Conservation (phyloP, 1,140 invertebrate species). For the Drosophila pectinifera region DNA sequence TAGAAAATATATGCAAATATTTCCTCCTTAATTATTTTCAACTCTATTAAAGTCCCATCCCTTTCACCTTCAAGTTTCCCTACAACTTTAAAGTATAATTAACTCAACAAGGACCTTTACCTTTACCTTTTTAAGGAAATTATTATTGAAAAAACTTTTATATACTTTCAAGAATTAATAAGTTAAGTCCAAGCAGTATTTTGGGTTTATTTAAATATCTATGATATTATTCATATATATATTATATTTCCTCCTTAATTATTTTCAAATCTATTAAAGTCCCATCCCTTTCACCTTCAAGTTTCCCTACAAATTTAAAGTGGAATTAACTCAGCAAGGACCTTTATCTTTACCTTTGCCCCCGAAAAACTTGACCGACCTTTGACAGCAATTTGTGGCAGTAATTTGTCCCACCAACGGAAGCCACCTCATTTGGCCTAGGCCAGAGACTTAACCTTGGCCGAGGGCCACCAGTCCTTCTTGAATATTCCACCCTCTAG, state of each 20-base stretch:
- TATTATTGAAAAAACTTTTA: too few relatives aligned
- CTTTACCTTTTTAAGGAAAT: too few relatives aligned
- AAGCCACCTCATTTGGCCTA: conserved; percentile 6
- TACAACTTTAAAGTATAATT: neutral
- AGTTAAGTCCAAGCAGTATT: too few relatives aligned
- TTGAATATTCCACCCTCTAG: neutral
- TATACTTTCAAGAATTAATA: too few relatives aligned
- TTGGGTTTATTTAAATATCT: too few relatives aligned
- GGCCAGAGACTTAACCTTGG: conserved; percentile 22
- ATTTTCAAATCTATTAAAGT: neutral
- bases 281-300: neutral
- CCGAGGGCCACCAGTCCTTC: too few relatives aligned
- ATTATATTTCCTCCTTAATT: neutral
- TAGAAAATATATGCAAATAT: neutral
- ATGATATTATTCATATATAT: too few relatives aligned
- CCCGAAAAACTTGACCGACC: conserved; percentile 4
- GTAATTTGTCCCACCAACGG: conserved; percentile 5
- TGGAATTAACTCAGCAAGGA: neutral
- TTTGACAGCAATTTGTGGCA: conserved; percentile 13
- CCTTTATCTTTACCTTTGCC: conserved; percentile 1
- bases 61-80: neutral
- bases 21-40: neutral
- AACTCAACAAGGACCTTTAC: neutral
- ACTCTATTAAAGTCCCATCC: neutral
- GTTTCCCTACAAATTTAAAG: neutral